These are phyloP conservation scores for Nannoperca obscura DNA, from an alignment of 2,797 vertebrate species.

Conservation along the genomic window DNA sequence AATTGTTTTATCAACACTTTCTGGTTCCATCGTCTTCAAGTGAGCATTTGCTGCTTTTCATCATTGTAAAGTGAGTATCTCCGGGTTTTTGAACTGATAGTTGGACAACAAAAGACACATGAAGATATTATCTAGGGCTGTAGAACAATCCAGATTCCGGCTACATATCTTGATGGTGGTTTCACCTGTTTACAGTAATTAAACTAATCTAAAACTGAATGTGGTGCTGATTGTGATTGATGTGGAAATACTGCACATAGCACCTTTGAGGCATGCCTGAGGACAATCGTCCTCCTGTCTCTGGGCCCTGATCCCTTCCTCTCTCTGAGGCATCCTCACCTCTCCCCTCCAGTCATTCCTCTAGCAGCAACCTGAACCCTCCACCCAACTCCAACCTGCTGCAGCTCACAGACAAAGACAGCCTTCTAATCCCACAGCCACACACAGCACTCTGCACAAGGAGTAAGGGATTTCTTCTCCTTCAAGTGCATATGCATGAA, in stretches of 20 bases:
- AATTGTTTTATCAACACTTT: neutral
- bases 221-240: neutral
- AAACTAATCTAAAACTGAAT: neutral
- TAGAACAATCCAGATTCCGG: neutral
- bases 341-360: conserved; percentile 23
- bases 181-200: conserved; percentile 1
- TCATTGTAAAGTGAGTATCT: neutral
- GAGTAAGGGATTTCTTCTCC: conserved; percentile 31
- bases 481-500: conserved; percentile 15
- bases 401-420: conserved; percentile 65
- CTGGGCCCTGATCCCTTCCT: conserved; percentile 14
- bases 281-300: conserved; percentile 48
- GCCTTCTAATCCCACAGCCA: conserved; percentile 65
- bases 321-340: conserved; percentile 35
- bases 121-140: neutral
- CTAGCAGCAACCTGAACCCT: conserved; percentile 67
- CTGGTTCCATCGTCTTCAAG: neutral
- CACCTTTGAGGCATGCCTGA: conserved; percentile 1
- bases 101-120: neutral
- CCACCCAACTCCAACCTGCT: conserved; percentile 54
- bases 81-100: neutral
- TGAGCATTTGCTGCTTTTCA: neutral
- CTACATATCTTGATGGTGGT: neutral
- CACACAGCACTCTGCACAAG: conserved; percentile 36
- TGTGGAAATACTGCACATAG: conserved; percentile 18